phyloP scores from a whole-genome alignment of 2,888 invertebrate species.

The Trachelus troglodyta region DNA sequence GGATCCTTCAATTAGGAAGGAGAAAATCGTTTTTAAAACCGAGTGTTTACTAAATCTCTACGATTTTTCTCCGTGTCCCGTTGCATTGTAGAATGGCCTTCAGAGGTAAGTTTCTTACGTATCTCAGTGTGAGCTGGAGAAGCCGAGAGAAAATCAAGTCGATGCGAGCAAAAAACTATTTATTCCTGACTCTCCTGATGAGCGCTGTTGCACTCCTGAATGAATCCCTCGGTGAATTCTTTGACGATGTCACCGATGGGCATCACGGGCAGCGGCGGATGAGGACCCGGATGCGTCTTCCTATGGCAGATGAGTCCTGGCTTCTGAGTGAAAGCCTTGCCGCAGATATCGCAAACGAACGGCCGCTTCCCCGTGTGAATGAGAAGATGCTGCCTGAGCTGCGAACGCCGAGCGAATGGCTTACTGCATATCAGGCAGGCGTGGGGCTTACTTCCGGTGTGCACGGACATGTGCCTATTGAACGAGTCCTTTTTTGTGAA shows the following conservation, averaged over 20 bases:
- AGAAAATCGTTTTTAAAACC: too few relatives aligned
- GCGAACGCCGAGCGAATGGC: conserved; percentile 59
- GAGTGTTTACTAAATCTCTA: too few relatives aligned
- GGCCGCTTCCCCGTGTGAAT: conserved; percentile 63
- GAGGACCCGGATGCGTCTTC: conserved; percentile 61
- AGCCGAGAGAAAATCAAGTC: too few relatives aligned
- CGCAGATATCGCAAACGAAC: conserved; percentile 62
- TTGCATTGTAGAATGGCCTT: too few relatives aligned
- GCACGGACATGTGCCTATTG: conserved; percentile 63
- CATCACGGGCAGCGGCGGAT: conserved; percentile 63
- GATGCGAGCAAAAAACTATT: too few relatives aligned
- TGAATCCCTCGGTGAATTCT: conserved; percentile 51
- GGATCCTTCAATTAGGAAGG: too few relatives aligned
- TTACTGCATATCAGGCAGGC: conserved; percentile 60
- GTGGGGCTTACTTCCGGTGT: conserved; percentile 60
- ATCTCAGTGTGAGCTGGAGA: too few relatives aligned
- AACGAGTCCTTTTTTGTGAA: conserved; percentile 63
- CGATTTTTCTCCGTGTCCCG: too few relatives aligned
- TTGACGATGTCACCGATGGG: conserved; percentile 63
- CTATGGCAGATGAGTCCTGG: conserved; percentile 62
- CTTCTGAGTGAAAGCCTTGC: conserved; percentile 62
- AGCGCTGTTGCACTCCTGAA: background rate
- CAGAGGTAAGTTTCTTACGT: too few relatives aligned
- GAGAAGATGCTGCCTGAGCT: conserved; percentile 59
- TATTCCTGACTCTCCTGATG: too few relatives aligned